Evolutionary conservation across 2,797 vertebrate species (phyloP).

Genomic region (Enteromius afrohamiltoni): DNA sequence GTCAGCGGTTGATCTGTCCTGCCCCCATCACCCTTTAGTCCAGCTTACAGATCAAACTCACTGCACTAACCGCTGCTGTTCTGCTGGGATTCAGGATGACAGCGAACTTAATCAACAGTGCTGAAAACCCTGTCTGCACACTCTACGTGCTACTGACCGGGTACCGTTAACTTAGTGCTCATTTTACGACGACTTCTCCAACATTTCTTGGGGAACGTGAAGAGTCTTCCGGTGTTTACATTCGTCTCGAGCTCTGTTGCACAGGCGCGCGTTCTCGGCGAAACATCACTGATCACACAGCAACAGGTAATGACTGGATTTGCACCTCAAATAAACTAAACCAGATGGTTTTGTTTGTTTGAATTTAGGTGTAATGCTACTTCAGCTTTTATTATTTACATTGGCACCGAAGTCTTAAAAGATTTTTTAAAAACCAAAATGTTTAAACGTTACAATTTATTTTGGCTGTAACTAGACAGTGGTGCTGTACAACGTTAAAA

Average conservation of each 20-base stretch:
- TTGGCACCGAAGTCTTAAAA: not conserved
- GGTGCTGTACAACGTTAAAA: not conserved
- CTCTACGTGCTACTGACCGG: not conserved
- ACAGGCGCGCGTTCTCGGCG: not conserved
- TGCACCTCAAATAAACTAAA: not conserved
- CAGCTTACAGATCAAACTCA: conserved; percentile 2
- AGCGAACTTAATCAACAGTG: conserved; percentile 6
- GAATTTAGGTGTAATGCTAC: not conserved
- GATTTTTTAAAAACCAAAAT: not conserved
- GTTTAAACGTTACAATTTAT: not conserved
- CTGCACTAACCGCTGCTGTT: not conserved
- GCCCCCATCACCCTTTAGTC: not conserved
- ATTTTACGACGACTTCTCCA: not conserved
- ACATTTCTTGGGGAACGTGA: not conserved
- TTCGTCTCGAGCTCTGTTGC: conserved; percentile 14
- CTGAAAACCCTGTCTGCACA: not conserved
- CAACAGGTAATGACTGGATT: conserved; percentile 29
- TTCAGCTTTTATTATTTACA: not conserved
- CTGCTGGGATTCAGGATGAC: not conserved
- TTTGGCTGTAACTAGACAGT: not conserved
- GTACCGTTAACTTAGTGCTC: not conserved
- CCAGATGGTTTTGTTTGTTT: not conserved
- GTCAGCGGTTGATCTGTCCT: conserved; percentile 12
- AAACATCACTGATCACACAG: not conserved
- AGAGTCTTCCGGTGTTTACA: not conserved